Evolutionary conservation across 2,888 invertebrate species (phyloP).

Genomic region (Tinea trinotella): DNA sequence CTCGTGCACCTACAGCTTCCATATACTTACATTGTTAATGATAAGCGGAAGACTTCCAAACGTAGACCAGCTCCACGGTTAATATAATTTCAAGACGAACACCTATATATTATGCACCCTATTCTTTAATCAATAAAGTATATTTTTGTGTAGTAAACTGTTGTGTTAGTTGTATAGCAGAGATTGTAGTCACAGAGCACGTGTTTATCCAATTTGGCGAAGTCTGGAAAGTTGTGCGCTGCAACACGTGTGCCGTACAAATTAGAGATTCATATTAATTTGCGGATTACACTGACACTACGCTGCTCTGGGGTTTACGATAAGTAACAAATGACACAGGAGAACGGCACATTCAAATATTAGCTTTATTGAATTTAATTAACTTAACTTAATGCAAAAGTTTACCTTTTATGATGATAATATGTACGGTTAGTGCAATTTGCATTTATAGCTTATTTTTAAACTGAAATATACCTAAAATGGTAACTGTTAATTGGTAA

Average conservation of each 20-base stretch:
- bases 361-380: conserved; percentile 5
- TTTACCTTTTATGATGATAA: no score
- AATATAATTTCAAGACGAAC: not conserved
- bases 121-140: not conserved
- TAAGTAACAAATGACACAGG: conserved; percentile 10
- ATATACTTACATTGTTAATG: conserved; percentile 10
- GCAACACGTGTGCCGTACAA: conserved; percentile 67
- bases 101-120: not conserved
- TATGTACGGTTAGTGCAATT: no score
- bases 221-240: conserved; percentile 70
- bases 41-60: conserved; percentile 7
- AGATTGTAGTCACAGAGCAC: conserved; percentile 33
- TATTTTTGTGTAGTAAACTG: not conserved
- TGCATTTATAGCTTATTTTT: no score
- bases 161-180: not conserved
- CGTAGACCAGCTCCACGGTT: not conserved
- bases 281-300: conserved; percentile 33
- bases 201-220: conserved; percentile 70
- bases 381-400: not conserved
- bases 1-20: not conserved
- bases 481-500: no score
- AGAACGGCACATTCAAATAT: conserved; percentile 2
- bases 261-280: conserved; percentile 72
- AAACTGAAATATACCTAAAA: no score
- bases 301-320: conserved; percentile 11